These are phyloP conservation scores for Leptopilina drosophilae DNA, from an alignment of 2,888 invertebrate genomes.

Conservation along the genomic window DNA sequence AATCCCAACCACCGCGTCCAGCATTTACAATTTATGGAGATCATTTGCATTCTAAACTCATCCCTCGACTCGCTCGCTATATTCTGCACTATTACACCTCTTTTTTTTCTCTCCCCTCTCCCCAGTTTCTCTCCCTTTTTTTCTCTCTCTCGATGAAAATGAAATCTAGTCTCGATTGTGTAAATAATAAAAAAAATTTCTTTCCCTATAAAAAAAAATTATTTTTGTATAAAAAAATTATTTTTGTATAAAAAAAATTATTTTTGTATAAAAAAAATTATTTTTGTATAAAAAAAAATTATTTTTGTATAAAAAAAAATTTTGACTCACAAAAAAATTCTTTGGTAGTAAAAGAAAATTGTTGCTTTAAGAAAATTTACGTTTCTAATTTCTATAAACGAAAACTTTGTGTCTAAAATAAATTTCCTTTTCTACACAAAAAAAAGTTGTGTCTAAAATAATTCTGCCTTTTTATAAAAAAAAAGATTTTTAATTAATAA, in stretches of 20 bases:
- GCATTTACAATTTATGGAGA: conserved; percentile 57
- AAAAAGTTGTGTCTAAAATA: no score
- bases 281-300: no score
- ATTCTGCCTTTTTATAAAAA: no score
- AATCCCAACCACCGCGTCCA: conserved; percentile 41
- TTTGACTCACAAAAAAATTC: no score
- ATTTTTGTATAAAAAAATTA: not conserved
- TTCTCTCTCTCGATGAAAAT: conserved; percentile 18
- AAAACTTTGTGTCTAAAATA: no score
- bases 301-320: not conserved
- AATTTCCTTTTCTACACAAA: no score
- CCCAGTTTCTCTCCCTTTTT: no score
- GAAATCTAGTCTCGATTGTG: conserved; percentile 38
- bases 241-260: not conserved
- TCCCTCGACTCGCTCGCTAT: conserved; percentile 8
- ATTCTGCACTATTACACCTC: conserved; percentile 28
- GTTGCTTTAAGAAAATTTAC: no score
- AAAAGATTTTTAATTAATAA: no score
- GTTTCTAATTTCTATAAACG: no score
- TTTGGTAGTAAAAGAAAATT: no score
- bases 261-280: not conserved
- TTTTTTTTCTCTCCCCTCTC: not conserved
- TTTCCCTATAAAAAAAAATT: no score
- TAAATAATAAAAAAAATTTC: conserved; percentile 8
- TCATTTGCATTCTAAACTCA: conserved; percentile 58